Evolutionary conservation across 30 jellyfish, hydroid and myxozoan species (phyloP), one percentile per base, ranked within the genome.

Genomic region (Pelagia noctiluca): DNA sequence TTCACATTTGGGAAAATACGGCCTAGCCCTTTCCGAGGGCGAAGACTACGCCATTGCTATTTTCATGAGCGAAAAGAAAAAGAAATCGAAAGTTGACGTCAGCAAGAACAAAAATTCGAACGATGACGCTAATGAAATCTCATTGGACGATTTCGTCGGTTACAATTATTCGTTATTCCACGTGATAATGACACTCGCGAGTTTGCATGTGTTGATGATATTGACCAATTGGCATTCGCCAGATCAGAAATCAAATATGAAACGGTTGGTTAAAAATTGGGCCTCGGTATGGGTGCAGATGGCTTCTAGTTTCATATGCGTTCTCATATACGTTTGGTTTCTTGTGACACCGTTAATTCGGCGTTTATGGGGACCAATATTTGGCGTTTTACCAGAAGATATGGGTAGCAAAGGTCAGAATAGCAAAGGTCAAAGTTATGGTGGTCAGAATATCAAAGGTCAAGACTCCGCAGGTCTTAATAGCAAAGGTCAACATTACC

Each of bases 201-300:
- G 95, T 10, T 30, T 94, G 71, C 83, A 94, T 73, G 54, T 94
- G 26, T 72, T 94, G 19, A 94, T 94, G 99, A 77, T 94, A 4
- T 54, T 94, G 3, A 94, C 99, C 10, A 89, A 94, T 73, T 94
- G 99, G 99, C 99, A 94, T 78, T 94, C 99, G 13, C 99, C 99
- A 7, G 99, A 94, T 28, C 97, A 94, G 63, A 83, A 53, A 50
- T 82, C 96, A 21, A 69, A 84, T 60, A 78, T 94, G 91, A 79
- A 70, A 72, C 78, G 92, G 81, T 76, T 94, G 37, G 97, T 94
- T 1, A 94, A 94, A 83, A 94, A 94, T 65, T 94, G 99, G 99
- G 97, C 99, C 35, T 86, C 97, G 2, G 99, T 94, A 35, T 94
- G 99, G 99, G 99, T 94, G 30, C 99, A 94, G 60, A 94, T 94